Evolutionary conservation across 2,888 invertebrate species (phyloP), one percentile per base, ranked within the genome.

Genomic region (Drosophila prolongata): DNA sequence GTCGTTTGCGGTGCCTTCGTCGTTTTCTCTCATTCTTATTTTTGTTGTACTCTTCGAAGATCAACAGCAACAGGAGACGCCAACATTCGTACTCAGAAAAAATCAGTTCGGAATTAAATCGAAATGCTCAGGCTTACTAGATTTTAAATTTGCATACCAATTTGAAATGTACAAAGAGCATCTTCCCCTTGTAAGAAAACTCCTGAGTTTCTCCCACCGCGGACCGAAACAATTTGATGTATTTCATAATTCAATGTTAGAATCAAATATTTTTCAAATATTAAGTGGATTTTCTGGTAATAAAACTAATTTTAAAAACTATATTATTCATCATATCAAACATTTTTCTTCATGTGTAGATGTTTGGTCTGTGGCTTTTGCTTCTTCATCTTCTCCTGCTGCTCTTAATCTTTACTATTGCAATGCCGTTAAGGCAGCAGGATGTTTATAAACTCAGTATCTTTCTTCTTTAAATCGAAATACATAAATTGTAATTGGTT

Each of bases 1-100:
- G 65, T 59, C 57, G 73, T 52, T 49, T 49, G 47, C 68, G 30
- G 37, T 61, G 61, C 49, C 66, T 6, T 34, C 38, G 42, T 42
- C 16, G 27, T 13, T 42, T 43, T 37, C 30, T 13, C 13, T 59
- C 27, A 24, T 35, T 42, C 61, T 46, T 37, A 38, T 44, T 47
- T 46, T 60, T 10, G 10, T 40, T 11, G 42, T 24, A 10, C 49
- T 37, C 49, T 49, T 42, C 35, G 35, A 27, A 64, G 62, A 62
- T 62, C 61, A 57, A 57, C 35, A 13, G 13, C 55, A 34, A n/a
- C 57, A 30, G 27, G 14, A 27, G 27, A 43, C 16, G 44, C 35
- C 34, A 55, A 24, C n/a, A 30, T n/a, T 46, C 30, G 4, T 30
- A 47, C 27, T 30, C 14, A 2, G n/a, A 14, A 46, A 42, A 35